Evolutionary conservation across 2,888 invertebrate species (phyloP), one percentile per base, ranked within the genome.

Genomic region (Hartigia nigra): DNA sequence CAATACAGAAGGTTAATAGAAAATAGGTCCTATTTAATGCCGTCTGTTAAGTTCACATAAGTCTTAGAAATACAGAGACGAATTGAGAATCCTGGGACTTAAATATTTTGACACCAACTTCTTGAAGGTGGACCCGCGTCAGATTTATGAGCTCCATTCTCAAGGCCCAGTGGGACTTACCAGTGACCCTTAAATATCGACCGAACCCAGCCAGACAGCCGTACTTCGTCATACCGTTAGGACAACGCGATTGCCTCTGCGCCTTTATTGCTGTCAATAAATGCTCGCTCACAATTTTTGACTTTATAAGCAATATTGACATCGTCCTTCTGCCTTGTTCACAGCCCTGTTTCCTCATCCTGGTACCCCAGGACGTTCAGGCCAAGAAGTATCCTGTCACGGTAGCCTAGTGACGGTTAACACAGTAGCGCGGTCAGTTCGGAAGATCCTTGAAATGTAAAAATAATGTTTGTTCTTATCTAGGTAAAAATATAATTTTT

Each of bases 51-150:
- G 23, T 55, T 55, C 55, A 55, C 55, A 55, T 55, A 55, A 55
- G 9, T 55, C 55, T 72, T 72, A 5, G 12, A 34, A 74, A 80
- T 77, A 80, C 75, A 79, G 79, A 75, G 80, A n/a, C 72, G 31
- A 76, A 55, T 70, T 70, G 74, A 74, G 34, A 76, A 55, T 75
- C 34, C 74, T 34, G 78, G 80, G 79, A 78, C 78, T 80, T 74
- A 81, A 84, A 84, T 84, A 83, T 84, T 84, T 83, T 84, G 84
- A 84, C 84, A 84, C 80, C 74, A 55, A 23, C 9, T 55, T 23
- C 55, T 55, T 9, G 55, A 55, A 55, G 55, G 55, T 55, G 34
- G 72, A 5, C 72, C 72, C 31, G 32, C 72, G 31, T 72, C 72
- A 34, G 23, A 78, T 75, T 75, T 75, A 75, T 36, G 75, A 34